Evolutionary conservation across 2,113 vertebrate species (phyloP), one percentile per base, ranked within the genome.

Genomic region (Pyrgilauda ruficollis): DNA sequence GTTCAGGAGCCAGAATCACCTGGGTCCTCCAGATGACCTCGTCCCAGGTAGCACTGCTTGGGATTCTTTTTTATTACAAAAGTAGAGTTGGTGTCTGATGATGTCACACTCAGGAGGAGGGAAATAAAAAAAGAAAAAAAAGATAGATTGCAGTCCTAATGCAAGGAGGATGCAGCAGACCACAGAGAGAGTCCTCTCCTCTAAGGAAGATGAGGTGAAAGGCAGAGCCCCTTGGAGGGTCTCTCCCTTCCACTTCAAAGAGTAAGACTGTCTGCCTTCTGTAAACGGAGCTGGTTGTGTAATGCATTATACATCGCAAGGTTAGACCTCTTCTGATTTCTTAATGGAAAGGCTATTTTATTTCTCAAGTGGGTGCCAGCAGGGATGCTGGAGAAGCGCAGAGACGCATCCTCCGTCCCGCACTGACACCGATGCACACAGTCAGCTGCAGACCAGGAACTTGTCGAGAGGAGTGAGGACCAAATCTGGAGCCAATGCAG

Each of bases 31-130:
- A 96, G 96, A 79, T 94, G 97, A 97, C 96, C 97, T 97, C 94
- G 63, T 97, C 89, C 91, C 97, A 96, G 93, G 96, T 97, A 98
- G 89, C 87, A 94, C 93, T 97, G 94, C 96, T 97, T 23, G 61
- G 97, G 97, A 97, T 98, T 39, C 30, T 95, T 93, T 96, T 94
- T 87, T 58, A 83, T 85, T 69, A 66, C 90, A 84, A 94, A 97
- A 97, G 96, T 97, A 63, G 86, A 96, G 92, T 96, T 97, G 90
- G 86, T 90, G 87, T 88, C 91, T 97, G 97, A 86, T 96, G 96
- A 98, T 97, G 97, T 96, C 94, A 96, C 52, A 4, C 59, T 44
- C 41, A 33, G 70, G 86, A 91, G 91, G 82, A 93, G 96, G 97
- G 87, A 83, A 93, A 87, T n/a, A 7, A 69, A 55, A 91, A 61